Evolutionary conservation across 2,113 vertebrate genomes (phyloP).

Genomic region (Hemiscyllium ocellatum): DNA sequence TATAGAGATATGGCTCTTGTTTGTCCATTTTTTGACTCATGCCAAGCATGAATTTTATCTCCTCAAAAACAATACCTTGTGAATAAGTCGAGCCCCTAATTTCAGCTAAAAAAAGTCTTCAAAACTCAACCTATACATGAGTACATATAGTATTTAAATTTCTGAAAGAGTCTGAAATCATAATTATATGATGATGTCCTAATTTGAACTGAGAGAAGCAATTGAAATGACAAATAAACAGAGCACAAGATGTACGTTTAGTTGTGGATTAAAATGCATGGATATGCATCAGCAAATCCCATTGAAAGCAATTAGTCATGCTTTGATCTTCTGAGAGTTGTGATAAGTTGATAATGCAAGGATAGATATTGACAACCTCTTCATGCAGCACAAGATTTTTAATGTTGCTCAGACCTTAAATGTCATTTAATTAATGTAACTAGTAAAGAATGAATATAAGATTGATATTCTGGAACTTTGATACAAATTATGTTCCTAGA

Average conservation of each 20-base stretch:
- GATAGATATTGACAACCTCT: not conserved
- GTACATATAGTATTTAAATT: not conserved
- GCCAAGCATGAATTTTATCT: too few relatives aligned
- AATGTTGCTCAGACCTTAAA: not conserved
- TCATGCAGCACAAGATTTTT: not conserved
- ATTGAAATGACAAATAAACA: not conserved
- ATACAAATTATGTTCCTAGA: not conserved
- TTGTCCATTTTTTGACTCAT: too few relatives aligned
- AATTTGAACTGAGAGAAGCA: not conserved
- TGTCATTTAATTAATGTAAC: not conserved
- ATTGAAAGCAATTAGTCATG: constrained; percentile 7
- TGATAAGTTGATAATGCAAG: not conserved
- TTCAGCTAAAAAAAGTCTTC: too few relatives aligned
- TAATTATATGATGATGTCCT: not conserved
- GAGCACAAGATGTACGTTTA: not conserved
- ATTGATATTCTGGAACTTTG: not conserved
- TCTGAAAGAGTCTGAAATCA: not conserved
- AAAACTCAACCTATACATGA: too few relatives aligned
- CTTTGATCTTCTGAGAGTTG: not conserved
- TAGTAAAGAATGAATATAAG: not conserved
- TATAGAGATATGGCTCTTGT: too few relatives aligned
- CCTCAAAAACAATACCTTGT: too few relatives aligned
- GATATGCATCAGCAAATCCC: not conserved
- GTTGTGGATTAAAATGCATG: not conserved
- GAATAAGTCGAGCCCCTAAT: too few relatives aligned